Evolutionary conservation across 2,113 vertebrate species (phyloP).

Genomic region (Proterorhinus semilunaris): DNA sequence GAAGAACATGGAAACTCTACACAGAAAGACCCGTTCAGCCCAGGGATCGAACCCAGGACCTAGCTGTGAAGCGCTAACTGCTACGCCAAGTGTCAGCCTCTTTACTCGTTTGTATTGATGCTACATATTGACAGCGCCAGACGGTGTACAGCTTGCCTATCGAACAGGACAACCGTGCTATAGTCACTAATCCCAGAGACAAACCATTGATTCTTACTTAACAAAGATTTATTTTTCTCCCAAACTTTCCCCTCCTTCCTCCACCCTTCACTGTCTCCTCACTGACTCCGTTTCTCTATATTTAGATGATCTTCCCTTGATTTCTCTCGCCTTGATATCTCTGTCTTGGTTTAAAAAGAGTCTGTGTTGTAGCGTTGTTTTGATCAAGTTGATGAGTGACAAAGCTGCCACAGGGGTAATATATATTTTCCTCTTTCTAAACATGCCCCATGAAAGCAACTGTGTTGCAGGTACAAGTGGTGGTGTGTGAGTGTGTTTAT

Average conservation of each 20-base stretch:
- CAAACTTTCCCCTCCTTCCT: conserved; percentile 46
- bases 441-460: conserved; percentile 46
- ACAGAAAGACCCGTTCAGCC: too few species aligned
- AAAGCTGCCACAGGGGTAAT: conserved; percentile 57
- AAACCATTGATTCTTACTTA: conserved; percentile 37
- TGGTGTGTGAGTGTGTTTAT: too few species aligned
- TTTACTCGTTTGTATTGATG: conserved; percentile 14
- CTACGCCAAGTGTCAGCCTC: neutral
- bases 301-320: conserved; percentile 68
- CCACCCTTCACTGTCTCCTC: conserved; percentile 64
- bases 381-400: conserved; percentile 73
- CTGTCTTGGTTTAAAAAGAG: conserved; percentile 60
- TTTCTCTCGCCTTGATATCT: conserved; percentile 68
- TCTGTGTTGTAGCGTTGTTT: conserved; percentile 61
- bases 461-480: neutral
- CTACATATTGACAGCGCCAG: conserved; percentile 39
- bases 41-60: too few species aligned
- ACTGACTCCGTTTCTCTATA: conserved; percentile 69
- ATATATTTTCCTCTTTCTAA: conserved; percentile 56
- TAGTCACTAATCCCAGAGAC: conserved; percentile 25
- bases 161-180: conserved; percentile 24
- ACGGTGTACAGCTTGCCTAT: conserved; percentile 1
- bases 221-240: conserved; percentile 29
- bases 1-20: too few species aligned
- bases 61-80: too few species aligned